These are phyloP conservation scores for Tetragonula clypearis DNA, from an alignment of 1,140 invertebrate species.

Conservation along the genomic window DNA sequence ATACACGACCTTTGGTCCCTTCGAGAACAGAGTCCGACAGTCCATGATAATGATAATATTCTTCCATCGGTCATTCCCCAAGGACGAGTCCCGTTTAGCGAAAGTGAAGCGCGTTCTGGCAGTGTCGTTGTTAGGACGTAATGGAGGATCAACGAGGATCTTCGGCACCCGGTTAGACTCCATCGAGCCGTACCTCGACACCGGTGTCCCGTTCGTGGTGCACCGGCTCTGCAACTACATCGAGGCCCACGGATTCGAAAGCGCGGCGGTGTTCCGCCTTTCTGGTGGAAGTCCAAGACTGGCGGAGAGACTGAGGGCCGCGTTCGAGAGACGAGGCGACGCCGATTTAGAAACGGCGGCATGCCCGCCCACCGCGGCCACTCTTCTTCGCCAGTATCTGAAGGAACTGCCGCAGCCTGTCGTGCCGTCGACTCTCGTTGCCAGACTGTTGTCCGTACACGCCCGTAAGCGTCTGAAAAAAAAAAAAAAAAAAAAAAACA, in stretches of 20 bases:
- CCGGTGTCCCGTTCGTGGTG: slow-evolving; percentile 79
- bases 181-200: slow-evolving; percentile 75
- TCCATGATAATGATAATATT: background rate
- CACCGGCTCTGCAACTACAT: slow-evolving; percentile 80
- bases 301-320: slow-evolving; percentile 77
- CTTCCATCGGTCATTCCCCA: background rate
- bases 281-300: slow-evolving; percentile 78
- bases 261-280: slow-evolving; percentile 77
- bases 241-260: slow-evolving; percentile 78
- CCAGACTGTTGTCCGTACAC: slow-evolving; percentile 76
- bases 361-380: slow-evolving; percentile 80
- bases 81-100: slow-evolving; percentile 79
- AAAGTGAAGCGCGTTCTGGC: slow-evolving; percentile 79
- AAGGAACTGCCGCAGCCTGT: slow-evolving; percentile 82
- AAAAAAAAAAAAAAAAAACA: no score
- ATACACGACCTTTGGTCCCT: background rate
- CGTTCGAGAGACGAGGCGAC: slow-evolving; percentile 81
- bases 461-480: slow-evolving; percentile 70
- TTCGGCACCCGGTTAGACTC: slow-evolving; percentile 77
- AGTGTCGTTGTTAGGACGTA: slow-evolving; percentile 75
- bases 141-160: slow-evolving; percentile 66
- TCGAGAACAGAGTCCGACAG: no score
- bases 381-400: slow-evolving; percentile 81
- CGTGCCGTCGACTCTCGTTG: slow-evolving; percentile 75
- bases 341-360: slow-evolving; percentile 80